A percentile compares a stretch with the other conserved stretches of the same genome.
phyloP scores from a whole-genome alignment of 2,888 invertebrate species.

The Nomada fabriciana region DNA sequence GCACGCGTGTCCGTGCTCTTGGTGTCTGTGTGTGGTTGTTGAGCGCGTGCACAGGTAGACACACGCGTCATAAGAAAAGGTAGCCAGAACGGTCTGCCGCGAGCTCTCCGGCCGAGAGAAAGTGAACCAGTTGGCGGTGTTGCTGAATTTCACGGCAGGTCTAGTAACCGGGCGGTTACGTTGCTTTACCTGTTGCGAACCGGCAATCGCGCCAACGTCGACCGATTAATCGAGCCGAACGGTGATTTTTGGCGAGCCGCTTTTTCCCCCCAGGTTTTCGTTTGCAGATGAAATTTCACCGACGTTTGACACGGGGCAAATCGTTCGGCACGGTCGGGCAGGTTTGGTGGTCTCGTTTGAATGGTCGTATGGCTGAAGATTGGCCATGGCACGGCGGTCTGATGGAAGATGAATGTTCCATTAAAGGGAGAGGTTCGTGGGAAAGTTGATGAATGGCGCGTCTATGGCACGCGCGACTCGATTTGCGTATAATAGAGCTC shows the following conservation, averaged over 20 bases:
- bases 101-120: constrained; percentile 80
- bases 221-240: constrained; percentile 59
- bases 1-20: background rate
- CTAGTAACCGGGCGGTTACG: constrained; percentile 53
- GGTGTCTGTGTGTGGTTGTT: background rate
- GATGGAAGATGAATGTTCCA: constrained; percentile 10
- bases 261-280: constrained; percentile 50
- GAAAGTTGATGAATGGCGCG: constrained; percentile 34
- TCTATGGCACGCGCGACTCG: constrained; percentile 30
- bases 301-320: background rate
- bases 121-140: constrained; percentile 83
- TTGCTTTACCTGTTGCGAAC: constrained; percentile 66
- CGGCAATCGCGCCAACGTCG: constrained; percentile 60
- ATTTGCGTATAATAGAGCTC: constrained; percentile 27
- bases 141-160: constrained; percentile 79
- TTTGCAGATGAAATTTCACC: constrained; percentile 1
- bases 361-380: background rate
- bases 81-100: constrained; percentile 64
- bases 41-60: constrained; percentile 19
- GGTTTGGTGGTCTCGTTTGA: no score
- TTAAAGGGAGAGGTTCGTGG: constrained; percentile 2
- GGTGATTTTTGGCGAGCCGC: constrained; percentile 63
- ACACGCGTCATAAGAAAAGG: constrained; percentile 50
- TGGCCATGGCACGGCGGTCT: background rate
- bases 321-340: background rate